Percentiles rank a stretch among this genome's conserved stretches.
These are phyloP conservation scores for Timema cristinae DNA, from an alignment of 2,888 invertebrate species.

Conservation along the genomic window DNA sequence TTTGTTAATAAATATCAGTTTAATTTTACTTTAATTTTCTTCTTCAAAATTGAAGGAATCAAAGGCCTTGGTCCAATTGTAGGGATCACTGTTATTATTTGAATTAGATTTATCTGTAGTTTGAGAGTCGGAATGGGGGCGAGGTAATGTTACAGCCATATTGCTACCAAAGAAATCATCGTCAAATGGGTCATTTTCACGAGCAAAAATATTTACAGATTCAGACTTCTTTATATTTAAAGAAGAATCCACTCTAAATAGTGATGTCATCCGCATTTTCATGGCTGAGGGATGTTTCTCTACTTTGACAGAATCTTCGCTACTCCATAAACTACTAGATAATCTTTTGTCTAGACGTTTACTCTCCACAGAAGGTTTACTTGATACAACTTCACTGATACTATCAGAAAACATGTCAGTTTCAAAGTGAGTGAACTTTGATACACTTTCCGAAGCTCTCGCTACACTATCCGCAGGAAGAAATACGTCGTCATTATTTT, in stretches of 20 bases:
- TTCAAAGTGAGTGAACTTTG: slow-evolving; percentile 28
- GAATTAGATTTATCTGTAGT: slow-evolving; percentile 23
- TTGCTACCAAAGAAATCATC: slow-evolving; percentile 71
- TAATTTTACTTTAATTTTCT: slow-evolving; percentile 34
- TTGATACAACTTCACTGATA: slow-evolving; percentile 18
- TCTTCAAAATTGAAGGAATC: slow-evolving; percentile 44
- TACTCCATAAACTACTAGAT: slow-evolving; percentile 27
- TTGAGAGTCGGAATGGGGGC: slow-evolving; percentile 26
- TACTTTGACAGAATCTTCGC: slow-evolving; percentile 32
- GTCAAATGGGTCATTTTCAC: slow-evolving; percentile 84
- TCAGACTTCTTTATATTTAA: slow-evolving; percentile 65
- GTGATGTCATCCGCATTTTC: slow-evolving; percentile 26
- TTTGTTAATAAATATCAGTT: no score
- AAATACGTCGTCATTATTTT: slow-evolving; percentile 34
- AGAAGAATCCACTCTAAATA: slow-evolving; percentile 32
- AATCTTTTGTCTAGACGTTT: slow-evolving; percentile 22
- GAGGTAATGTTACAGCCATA: slow-evolving; percentile 20
- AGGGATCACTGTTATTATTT: slow-evolving; percentile 34
- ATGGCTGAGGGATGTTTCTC: slow-evolving; percentile 34
- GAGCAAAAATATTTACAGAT: slow-evolving; percentile 83
- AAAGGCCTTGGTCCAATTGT: slow-evolving; percentile 50
- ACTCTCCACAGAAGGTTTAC: slow-evolving; percentile 18
- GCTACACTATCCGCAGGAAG: slow-evolving; percentile 30
- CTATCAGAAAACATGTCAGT: slow-evolving; percentile 24
- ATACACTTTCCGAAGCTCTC: slow-evolving; percentile 21